Evolutionary conservation across 2,888 invertebrate genomes (phyloP).

Genomic region (Parapristionchus giblindavisi): DNA sequence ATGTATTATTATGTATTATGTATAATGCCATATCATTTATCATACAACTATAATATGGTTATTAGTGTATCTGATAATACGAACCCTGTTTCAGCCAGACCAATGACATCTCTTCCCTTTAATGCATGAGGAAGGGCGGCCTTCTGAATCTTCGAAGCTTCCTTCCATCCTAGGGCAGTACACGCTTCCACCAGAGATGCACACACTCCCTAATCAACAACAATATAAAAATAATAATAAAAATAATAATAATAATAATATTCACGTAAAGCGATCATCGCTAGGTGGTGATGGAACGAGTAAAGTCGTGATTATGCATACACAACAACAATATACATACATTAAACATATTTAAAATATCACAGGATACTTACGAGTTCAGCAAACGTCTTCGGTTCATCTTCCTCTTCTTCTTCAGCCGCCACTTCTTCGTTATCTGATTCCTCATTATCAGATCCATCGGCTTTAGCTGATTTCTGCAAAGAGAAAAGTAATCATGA

Average conservation of each 20-base stretch:
- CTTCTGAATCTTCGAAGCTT: conserved; percentile 91
- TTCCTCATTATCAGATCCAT: conserved; percentile 90
- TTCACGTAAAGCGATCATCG: not conserved
- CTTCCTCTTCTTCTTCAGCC: conserved; percentile 44
- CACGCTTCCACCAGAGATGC: conserved; percentile 91
- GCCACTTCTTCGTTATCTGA: conserved; percentile 40
- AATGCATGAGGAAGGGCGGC: conserved; percentile 92
- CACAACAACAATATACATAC: not conserved
- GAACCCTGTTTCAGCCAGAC: conserved; percentile 82
- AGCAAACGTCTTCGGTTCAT: conserved; percentile 45
- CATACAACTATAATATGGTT: not conserved
- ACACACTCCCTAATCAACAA: conserved; percentile 79
- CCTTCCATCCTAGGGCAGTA: conserved; percentile 89
- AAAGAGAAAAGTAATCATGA: conserved; percentile 43
- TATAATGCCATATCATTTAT: no score
- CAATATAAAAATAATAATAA: not conserved
- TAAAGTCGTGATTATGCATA: no score
- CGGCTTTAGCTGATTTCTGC: conserved; percentile 90
- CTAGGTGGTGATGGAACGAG: no score
- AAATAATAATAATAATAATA: not conserved
- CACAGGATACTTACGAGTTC: conserved; percentile 44
- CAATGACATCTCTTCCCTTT: conserved; percentile 83
- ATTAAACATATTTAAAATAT: not conserved
- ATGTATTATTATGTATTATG: no score
- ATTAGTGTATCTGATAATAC: not conserved